Percentiles rank a stretch among this genome's conserved stretches.
Conservation (phyloP, 2,888 invertebrate species). For the Phanerotoma sp. region DNA sequence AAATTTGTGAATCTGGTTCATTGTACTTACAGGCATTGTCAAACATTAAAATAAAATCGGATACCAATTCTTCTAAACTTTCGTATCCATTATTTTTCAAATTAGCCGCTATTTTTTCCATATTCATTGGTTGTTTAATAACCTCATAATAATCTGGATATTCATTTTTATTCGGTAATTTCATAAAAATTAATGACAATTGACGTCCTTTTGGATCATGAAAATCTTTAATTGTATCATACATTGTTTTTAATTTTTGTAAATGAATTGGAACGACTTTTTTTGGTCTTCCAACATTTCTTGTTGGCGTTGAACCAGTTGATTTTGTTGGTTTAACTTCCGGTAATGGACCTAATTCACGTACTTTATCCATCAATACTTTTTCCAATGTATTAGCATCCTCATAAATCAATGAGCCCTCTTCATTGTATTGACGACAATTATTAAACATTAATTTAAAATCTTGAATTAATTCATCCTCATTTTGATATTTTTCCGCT, state of each 20-base stretch:
- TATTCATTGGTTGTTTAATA: slow-evolving; percentile 94
- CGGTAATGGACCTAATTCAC: slow-evolving; percentile 68
- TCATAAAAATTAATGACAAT: slow-evolving; percentile 91
- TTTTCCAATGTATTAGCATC: slow-evolving; percentile 89
- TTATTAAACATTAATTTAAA: slow-evolving; percentile 93
- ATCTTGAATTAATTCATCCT: slow-evolving; percentile 65
- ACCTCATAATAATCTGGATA: slow-evolving; percentile 98
- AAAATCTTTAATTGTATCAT: slow-evolving; percentile 87
- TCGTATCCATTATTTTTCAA: slow-evolving; percentile 76
- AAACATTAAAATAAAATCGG: slow-evolving; percentile 90
- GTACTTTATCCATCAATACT: slow-evolving; percentile 79
- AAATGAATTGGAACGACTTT: slow-evolving; percentile 58
- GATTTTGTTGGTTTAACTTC: slow-evolving; percentile 53
- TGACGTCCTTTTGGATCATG: slow-evolving; percentile 85
- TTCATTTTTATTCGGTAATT: slow-evolving; percentile 87
- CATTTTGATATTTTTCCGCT: slow-evolving; percentile 64
- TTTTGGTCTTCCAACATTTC: slow-evolving; percentile 53
- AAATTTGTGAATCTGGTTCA: slow-evolving; percentile 96
- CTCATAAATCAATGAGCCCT: slow-evolving; percentile 92
- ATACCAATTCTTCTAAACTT: slow-evolving; percentile 81
- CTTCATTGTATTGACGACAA: slow-evolving; percentile 96
- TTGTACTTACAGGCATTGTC: slow-evolving; percentile 98
- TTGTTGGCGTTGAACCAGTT: slow-evolving; percentile 50
- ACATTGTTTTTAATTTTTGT: slow-evolving; percentile 81
- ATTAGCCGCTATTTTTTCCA: slow-evolving; percentile 90